Conservation (phyloP, 2,888 invertebrate genomes). For the Tubiluchus corallicola region DNA sequence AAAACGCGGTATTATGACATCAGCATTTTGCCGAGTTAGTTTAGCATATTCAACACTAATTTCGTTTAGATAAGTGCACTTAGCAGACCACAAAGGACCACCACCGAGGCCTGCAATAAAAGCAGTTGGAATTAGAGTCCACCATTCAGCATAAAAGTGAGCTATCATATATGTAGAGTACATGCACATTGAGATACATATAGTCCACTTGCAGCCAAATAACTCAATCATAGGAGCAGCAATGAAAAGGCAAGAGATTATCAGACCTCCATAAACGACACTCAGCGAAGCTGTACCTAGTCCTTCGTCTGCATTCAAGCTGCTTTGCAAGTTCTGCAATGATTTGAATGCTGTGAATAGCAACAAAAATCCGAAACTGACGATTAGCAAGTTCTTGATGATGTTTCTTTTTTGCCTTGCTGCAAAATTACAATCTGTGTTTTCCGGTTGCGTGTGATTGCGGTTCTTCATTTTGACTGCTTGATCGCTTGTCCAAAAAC, state of each 20-base stretch:
- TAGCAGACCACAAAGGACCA: conserved; percentile 96
- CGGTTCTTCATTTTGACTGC: too few species aligned
- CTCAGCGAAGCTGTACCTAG: conserved; percentile 73
- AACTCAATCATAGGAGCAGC: conserved; percentile 79
- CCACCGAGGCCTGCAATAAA: conserved; percentile 80
- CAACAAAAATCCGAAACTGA: conserved; percentile 13
- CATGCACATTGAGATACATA: conserved; percentile 74
- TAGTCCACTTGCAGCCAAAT: conserved; percentile 87
- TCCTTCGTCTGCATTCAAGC: conserved; percentile 71
- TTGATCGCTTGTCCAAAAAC: too few species aligned
- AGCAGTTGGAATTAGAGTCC: too few species aligned
- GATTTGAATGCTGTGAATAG: conserved; percentile 14
- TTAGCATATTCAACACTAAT: too few species aligned
- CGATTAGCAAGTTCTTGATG: conserved; percentile 13
- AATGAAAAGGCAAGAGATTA: conserved; percentile 85
- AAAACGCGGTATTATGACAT: conserved; percentile 81
- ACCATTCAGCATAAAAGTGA: conserved; percentile 66
- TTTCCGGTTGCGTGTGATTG: too few species aligned
- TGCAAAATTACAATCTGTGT: too few species aligned
- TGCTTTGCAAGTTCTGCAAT: conserved; percentile 26
- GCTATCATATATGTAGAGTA: conserved; percentile 86
- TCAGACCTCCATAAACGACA: conserved; percentile 73
- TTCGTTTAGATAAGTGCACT: conserved; percentile 88
- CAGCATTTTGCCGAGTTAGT: too few species aligned
- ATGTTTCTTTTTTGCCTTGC: too few species aligned